Evolutionary conservation across 2,113 vertebrate genomes (phyloP), one percentile per base, ranked within the genome.

Genomic region (Symphodus melops): DNA sequence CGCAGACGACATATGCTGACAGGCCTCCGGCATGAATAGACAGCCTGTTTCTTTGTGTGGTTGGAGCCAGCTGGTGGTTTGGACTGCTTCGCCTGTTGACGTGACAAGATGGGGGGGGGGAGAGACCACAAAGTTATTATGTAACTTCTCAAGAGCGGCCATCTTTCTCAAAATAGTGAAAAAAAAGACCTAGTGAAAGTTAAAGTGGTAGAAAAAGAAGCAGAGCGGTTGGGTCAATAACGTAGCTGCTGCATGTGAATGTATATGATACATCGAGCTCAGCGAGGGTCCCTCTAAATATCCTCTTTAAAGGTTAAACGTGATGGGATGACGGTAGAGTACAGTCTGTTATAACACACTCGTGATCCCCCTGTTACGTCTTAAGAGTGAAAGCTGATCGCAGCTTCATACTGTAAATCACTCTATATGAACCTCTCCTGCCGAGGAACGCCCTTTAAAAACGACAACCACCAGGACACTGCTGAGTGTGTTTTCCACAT

Each of bases 331-430:
- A 84, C 83, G 75, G 7, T 36, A 28, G 53, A 48, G 42, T 48
- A 28, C 48, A 44, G 49, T 33, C 8, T 41, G 28, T 33, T 58
- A 60, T 77, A 64, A 58, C 53, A 66, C 64, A 33, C 73, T 63
- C 63, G 28, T 54, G 25, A 54, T 86, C 69, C 42, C 42, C 8
- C 8, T 54, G 37, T n/a, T 8, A 63, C 73, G 84, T 81, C 86
- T 74, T 79, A 56, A 82, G 84, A 85, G 76, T 51, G 82, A 66
- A 81, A 89, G 54, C 1, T 25, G 84, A 87, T 81, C 69, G 62
- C 44, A 19, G 23, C 54, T 4, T 46, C 60, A 13, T 9, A 33
- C 28, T 33, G 28, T 33, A 12, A 33, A 52, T 60, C 66, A 46
- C 6, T 39, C 21, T 36, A 25, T 58, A 72, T 21, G 28, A 57